phyloP scores from a whole-genome alignment of 1,140 invertebrate species.

The Panonychus citri region DNA sequence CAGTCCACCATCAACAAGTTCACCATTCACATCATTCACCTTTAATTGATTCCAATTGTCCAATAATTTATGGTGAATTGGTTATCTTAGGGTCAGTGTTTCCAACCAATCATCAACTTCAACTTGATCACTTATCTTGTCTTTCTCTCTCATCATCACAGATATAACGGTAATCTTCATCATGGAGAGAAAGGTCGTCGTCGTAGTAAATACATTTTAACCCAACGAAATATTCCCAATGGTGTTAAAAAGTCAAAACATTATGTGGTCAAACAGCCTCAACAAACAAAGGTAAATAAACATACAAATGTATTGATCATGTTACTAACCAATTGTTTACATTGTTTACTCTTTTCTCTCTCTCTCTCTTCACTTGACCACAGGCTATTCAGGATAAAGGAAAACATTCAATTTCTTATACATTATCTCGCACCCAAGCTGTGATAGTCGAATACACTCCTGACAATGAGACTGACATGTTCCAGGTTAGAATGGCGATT shows the following conservation, averaged over 20 bases:
- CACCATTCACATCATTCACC: neutral
- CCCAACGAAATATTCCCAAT: constrained; percentile 55
- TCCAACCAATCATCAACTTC: neutral
- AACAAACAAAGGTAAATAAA: constrained; percentile 26
- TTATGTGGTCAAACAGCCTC: constrained; percentile 75
- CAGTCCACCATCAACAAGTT: neutral
- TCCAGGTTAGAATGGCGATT: constrained; percentile 41
- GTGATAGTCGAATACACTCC: constrained; percentile 90
- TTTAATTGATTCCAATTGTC: neutral
- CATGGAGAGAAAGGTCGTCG: constrained; percentile 71
- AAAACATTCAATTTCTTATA: constrained; percentile 85
- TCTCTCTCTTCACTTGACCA: neutral
- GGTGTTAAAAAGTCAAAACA: constrained; percentile 82
- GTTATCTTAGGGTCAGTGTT: constrained; percentile 65
- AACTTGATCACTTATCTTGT: neutral
- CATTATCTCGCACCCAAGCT: constrained; percentile 78
- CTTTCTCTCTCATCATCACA: constrained; percentile 22
- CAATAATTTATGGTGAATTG: constrained; percentile 58
- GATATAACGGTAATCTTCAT: constrained; percentile 83
- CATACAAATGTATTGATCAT: too few relatives aligned
- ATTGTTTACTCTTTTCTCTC: neutral
- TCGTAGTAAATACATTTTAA: constrained; percentile 77
- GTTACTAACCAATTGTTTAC: neutral
- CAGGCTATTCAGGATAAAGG: constrained; percentile 38
- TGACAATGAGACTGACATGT: constrained; percentile 90